Percentiles rank a stretch among this genome's conserved stretches.
These are phyloP conservation scores for Herpailurus yagouaroundi DNA, from an alignment of 2,113 vertebrate species.

Conservation along the genomic window DNA sequence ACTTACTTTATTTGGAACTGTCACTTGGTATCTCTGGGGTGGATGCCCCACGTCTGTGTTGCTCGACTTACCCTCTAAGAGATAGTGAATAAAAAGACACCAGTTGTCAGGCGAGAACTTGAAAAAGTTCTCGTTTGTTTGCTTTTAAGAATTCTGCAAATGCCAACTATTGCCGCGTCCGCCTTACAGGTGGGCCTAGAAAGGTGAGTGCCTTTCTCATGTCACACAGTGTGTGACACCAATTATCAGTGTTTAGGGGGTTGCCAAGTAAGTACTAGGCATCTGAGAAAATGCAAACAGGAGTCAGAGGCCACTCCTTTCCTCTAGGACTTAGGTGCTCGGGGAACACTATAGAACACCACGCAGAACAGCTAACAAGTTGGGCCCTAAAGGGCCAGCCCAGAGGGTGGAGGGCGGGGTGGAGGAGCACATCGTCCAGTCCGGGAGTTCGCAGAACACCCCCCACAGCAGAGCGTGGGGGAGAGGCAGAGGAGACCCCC, in stretches of 20 bases:
- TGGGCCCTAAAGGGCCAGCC: not conserved
- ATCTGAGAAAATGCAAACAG: not conserved
- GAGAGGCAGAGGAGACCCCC: not conserved
- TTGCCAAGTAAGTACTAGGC: not conserved
- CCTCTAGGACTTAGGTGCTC: not conserved
- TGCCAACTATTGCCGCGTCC: not conserved
- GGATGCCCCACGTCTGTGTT: not conserved
- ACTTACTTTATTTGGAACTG: not conserved
- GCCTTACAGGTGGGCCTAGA: not conserved
- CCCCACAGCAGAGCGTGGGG: not conserved
- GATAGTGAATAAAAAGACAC: not conserved
- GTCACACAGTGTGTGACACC: not conserved
- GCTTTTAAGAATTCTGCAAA: not conserved
- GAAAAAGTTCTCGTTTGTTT: not conserved
- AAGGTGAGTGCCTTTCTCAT: not conserved
- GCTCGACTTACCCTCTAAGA: not conserved
- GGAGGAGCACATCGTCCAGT: accelerated
- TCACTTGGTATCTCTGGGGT: not conserved
- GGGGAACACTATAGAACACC: not conserved
- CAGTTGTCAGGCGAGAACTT: not conserved
- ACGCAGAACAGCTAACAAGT: not conserved
- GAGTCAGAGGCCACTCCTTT: not conserved
- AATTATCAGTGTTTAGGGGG: not conserved
- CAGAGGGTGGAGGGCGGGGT: accelerated
- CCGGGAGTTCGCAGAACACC: not conserved